phyloP scores from a whole-genome alignment of 2,113 vertebrate species.

The Poeciliopsis turrubarensis region DNA sequence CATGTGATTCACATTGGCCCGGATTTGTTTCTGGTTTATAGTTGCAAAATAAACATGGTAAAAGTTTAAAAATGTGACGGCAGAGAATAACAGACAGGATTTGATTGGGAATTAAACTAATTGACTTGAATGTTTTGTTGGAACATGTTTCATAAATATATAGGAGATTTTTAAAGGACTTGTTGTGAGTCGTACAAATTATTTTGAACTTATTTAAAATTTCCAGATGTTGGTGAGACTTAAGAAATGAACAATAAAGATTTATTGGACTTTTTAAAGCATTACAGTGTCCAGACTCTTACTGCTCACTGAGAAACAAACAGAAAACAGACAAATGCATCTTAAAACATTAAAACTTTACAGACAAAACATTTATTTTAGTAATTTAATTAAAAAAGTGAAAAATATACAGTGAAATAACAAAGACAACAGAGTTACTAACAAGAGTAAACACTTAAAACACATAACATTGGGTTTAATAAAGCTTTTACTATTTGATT shows the following conservation, averaged over 20 bases:
- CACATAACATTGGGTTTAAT: no score
- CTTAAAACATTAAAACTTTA: not conserved
- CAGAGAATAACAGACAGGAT: slow-evolving; percentile 1
- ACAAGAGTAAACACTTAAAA: no score
- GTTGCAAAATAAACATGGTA: slow-evolving; percentile 6
- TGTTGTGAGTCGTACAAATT: slow-evolving; percentile 59
- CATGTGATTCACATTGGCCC: not conserved
- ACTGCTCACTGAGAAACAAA: not conserved
- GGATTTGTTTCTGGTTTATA: slow-evolving; percentile 5
- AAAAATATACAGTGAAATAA: no score
- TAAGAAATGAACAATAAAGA: slow-evolving; percentile 59
- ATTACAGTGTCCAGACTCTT: slow-evolving; percentile 16
- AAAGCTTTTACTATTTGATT: no score
- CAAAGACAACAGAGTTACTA: no score
- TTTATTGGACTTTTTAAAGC: slow-evolving; percentile 69
- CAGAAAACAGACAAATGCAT: not conserved
- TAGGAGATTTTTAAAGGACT: slow-evolving; percentile 69
- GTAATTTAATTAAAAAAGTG: no score
- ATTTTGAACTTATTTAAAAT: slow-evolving; percentile 69
- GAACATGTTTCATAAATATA: slow-evolving; percentile 33
- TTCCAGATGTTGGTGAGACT: slow-evolving; percentile 66
- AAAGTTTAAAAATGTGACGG: slow-evolving; percentile 8
- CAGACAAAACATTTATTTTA: no score
- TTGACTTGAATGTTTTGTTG: slow-evolving; percentile 60
- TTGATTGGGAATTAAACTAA: slow-evolving; percentile 29